Evolutionary conservation across 2,797 vertebrate species (phyloP), one percentile per base, ranked within the genome.

Genomic region (Rousettus madagascariensis): DNA sequence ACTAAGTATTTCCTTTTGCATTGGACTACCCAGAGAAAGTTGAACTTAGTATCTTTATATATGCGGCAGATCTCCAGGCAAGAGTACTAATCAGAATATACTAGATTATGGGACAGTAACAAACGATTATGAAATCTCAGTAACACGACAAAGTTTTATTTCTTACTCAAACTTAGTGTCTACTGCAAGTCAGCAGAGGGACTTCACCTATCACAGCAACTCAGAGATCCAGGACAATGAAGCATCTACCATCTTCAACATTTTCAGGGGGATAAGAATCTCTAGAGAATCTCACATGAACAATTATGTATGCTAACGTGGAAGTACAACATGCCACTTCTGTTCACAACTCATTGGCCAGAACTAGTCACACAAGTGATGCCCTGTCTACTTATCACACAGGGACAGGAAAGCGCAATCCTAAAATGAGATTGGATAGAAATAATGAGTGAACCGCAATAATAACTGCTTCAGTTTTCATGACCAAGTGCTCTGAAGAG

Each of bases 151-250:
- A 59, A 12, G 5, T 55, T 69, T 71, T 33, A 59, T 30, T 72
- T 77, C 41, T 59, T 38, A 28, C 20, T 66, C 15, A 19, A 26
- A 5, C 19, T 43, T 33, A 8, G 3, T 30, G 11, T 13, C 17
- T 11, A 7, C 19, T 33, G 26, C 36, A 72, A 24, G 22, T 26
- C 12, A 75, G 36, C 17, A 30, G 49, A 66, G n/a, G 33, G 7
- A 38, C 5, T 22, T 6, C 5, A n/a, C 12, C 15, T 12, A 46
- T 20, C 19, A 2, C 2, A 65, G 15, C 16, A 1, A n/a, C 13
- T 71, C 3, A n/a, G 38, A 36, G 46, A 65, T 83, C 3, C 26
- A 61, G 9, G 33, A 11, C 43, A 69, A n/a, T 19, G 16, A 22
- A 55, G 6, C 36, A 17, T 43, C 24, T 16, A 15, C 71, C 26